Conservation (phyloP, 2,797 vertebrate genomes). For the Diplodus puntazzo region DNA sequence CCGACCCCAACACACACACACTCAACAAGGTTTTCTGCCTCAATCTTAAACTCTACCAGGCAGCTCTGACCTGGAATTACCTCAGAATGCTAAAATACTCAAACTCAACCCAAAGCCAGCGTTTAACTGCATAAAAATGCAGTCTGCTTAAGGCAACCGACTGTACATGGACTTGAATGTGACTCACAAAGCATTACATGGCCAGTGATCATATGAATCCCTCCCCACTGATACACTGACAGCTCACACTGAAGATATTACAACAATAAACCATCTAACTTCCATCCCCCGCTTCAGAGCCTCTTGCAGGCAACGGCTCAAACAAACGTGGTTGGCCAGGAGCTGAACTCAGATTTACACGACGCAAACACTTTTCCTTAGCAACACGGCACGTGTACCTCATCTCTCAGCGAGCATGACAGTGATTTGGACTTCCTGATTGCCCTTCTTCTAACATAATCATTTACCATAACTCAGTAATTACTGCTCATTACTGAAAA, state of each 20-base stretch:
- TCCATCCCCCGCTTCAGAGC: not conserved
- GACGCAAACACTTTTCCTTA: not conserved
- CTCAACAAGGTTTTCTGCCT: too few species aligned
- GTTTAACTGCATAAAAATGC: not conserved
- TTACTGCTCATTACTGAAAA: conserved; percentile 49
- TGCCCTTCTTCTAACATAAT: conserved; percentile 42
- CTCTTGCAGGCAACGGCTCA: not conserved
- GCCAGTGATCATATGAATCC: not conserved
- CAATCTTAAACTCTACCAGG: too few species aligned
- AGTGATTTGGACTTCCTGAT: conserved; percentile 23
- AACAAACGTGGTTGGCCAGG: not conserved
- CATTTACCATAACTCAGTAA: conserved; percentile 37
- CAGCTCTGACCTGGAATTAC: too few species aligned
- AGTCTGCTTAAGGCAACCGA: not conserved
- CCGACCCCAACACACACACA: too few species aligned
- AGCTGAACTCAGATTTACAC: not conserved
- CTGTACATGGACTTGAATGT: not conserved
- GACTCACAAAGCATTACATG: not conserved
- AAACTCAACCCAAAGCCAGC: too few species aligned
- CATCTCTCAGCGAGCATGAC: not conserved
- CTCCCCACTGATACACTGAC: not conserved
- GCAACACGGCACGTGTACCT: not conserved
- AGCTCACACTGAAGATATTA: not conserved
- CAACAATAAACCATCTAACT: conserved; percentile 3
- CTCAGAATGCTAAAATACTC: too few species aligned